Conservation (phyloP, 2,888 invertebrate genomes). For the Apantesis nais region DNA sequence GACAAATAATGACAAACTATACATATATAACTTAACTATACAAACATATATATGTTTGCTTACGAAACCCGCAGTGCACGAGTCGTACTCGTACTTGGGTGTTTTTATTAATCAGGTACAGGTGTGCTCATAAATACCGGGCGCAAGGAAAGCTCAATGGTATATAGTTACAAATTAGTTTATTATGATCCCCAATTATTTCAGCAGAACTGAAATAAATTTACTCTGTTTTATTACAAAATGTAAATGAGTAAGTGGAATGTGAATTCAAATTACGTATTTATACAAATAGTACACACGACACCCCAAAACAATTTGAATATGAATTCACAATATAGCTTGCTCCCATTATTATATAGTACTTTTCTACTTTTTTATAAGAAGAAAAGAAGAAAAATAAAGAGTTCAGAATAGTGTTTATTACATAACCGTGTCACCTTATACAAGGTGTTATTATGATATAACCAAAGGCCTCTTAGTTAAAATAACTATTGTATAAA, state of each 20-base stretch:
- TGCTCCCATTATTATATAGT: not conserved
- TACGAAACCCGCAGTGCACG: not conserved
- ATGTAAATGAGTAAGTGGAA: slow-evolving; percentile 3
- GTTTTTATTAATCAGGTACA: not conserved
- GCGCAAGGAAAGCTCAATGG: not conserved
- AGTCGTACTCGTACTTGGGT: not conserved
- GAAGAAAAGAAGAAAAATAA: not conserved
- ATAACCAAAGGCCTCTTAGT: too few species aligned
- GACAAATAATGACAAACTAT: not conserved
- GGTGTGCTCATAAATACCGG: not conserved
- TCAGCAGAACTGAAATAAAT: not conserved
- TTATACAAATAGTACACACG: slow-evolving; percentile 3
- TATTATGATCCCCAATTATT: not conserved
- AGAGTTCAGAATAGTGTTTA: not conserved
- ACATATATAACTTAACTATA: not conserved
- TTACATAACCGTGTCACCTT: not conserved
- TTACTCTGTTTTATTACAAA: not conserved
- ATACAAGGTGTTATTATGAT: not conserved
- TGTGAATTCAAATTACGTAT: not conserved
- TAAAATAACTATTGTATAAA: too few species aligned
- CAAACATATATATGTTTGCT: not conserved
- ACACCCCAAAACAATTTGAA: slow-evolving; percentile 1
- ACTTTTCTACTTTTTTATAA: not conserved
- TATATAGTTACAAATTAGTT: slow-evolving; percentile 8
- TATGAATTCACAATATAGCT: not conserved